Base-by-base conservation (phyloP, 2,888 invertebrate genomes). In the Dione vanillae region DNA sequence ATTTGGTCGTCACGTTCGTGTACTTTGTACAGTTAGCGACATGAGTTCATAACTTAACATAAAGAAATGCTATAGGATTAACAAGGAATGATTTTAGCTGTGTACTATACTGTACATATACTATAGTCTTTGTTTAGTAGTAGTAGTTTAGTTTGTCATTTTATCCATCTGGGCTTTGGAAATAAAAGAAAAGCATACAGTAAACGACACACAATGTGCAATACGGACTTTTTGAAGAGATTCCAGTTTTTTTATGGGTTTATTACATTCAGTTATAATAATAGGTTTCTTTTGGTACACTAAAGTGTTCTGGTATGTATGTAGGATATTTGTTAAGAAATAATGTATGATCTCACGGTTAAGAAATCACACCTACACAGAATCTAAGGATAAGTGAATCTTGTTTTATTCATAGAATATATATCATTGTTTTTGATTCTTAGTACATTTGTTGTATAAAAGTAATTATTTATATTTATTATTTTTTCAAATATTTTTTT, bases 1-100 rank as follows among this genome's bases (percentile, higher is more conserved):
- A 49, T 62, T 70, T 54, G 54, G 62, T 45, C 54, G 67, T 67
- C 67, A 70, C 62, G 54, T 67, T 58, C 43, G 40, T 65, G 59
- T 65, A 61, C 19, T n/a, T 6, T 20, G 20, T 49, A 61, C 49
- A 43, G 49, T 49, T n/a, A 20, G 52, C 19, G 11, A 52, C 43
- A 12, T 5, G 37, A 51, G 27, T 52, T 41, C 9, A 12, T 19
- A 40, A 47, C 37, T 19, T 14, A 64, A 35, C 0, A 0, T 49
- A 64, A 49, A 37, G 47, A 19, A 62, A 64, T 14, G 12, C 0
- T 1, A 37, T n/a, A 16, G 49, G 11, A 1, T 49, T 54, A n/a
- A n/a, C n/a, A 6, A 8, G 5, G 37, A 16, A 14, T 43, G 20
- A 27, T 12, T 43, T n/a, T 41, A 14, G 7, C 20, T 43, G 8